Percentiles rank a stretch among this genome's conserved stretches.
Conservation (phyloP, 1,140 invertebrate species). For the Bombus polaris region DNA sequence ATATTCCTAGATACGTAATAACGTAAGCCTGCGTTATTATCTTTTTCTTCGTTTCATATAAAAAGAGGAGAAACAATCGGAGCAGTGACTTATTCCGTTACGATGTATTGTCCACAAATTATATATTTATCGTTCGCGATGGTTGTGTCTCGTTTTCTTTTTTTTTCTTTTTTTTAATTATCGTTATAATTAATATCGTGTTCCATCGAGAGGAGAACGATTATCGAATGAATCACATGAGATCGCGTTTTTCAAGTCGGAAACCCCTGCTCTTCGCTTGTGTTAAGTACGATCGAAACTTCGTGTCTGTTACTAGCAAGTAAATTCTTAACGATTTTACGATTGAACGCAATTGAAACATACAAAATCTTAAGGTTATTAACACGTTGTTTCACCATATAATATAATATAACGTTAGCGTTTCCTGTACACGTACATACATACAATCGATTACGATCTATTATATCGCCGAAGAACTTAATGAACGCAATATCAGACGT, state of each 20-base stretch:
- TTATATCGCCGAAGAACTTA: neutral
- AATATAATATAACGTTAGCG: too few species aligned
- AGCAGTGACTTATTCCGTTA: constrained; percentile 29
- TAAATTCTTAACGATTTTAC: neutral
- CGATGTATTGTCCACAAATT: constrained; percentile 45
- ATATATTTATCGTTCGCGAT: neutral
- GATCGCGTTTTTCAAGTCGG: neutral
- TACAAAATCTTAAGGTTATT: constrained; percentile 19
- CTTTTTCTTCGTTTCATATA: neutral
- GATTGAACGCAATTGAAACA: constrained; percentile 9
- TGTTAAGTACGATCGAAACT: neutral
- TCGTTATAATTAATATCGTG: constrained; percentile 6
- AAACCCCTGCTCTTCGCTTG: neutral
- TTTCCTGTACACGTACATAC: constrained; percentile 7
- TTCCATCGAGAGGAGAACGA: neutral
- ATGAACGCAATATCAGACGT: constrained; percentile 21
- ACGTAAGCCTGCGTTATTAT: constrained; percentile 6
- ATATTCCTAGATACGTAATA: neutral
- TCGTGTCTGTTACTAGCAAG: neutral
- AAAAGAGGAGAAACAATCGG: constrained; percentile 14
- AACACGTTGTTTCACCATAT: neutral
- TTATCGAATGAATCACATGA: constrained; percentile 9
- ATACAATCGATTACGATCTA: constrained; percentile 4
- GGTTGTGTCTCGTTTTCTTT: neutral
- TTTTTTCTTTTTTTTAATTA: neutral